A percentile compares a stretch with the other conserved stretches of the same genome.
Evolutionary conservation across 2,888 invertebrate species (phyloP).

Genomic region (Latheticus oryzae): DNA sequence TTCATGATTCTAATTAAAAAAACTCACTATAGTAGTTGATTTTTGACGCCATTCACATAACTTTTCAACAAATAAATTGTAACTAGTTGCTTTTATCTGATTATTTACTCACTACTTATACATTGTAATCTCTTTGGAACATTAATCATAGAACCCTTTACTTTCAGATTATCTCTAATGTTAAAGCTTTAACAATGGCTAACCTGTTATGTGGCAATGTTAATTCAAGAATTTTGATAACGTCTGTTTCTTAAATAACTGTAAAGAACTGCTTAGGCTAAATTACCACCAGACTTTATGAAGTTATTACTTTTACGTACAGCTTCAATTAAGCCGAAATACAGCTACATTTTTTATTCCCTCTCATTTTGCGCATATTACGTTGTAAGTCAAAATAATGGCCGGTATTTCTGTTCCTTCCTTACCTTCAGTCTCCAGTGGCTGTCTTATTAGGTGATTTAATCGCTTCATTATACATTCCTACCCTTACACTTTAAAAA

Average conservation of each 20-base stretch:
- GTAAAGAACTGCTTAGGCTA: slow-evolving; percentile 27
- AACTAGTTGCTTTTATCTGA: no score
- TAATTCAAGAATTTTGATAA: slow-evolving; percentile 5
- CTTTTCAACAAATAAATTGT: no score
- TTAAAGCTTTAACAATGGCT: no score
- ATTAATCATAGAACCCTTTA: no score
- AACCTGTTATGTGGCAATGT: neutral
- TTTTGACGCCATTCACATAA: slow-evolving; percentile 45
- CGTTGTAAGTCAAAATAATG: slow-evolving; percentile 43
- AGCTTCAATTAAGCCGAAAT: slow-evolving; percentile 44
- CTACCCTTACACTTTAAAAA: slow-evolving; percentile 4
- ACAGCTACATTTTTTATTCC: slow-evolving; percentile 41
- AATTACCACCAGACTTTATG: slow-evolving; percentile 34
- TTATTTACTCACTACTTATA: slow-evolving; percentile 15
- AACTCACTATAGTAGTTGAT: slow-evolving; percentile 51
- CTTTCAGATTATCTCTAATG: no score
- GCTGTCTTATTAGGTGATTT: slow-evolving; percentile 36
- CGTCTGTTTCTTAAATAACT: slow-evolving; percentile 17
- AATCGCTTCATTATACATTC: slow-evolving; percentile 36
- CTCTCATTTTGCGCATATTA: slow-evolving; percentile 42
- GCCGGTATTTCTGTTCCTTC: slow-evolving; percentile 39
- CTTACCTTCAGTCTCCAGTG: slow-evolving; percentile 32
- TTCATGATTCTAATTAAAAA: slow-evolving; percentile 59
- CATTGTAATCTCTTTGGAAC: slow-evolving; percentile 10
- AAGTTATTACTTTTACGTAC: slow-evolving; percentile 43